These are phyloP conservation scores for Leptodactylus fallax DNA, from an alignment of 2,797 vertebrate species.

Conservation along the genomic window DNA sequence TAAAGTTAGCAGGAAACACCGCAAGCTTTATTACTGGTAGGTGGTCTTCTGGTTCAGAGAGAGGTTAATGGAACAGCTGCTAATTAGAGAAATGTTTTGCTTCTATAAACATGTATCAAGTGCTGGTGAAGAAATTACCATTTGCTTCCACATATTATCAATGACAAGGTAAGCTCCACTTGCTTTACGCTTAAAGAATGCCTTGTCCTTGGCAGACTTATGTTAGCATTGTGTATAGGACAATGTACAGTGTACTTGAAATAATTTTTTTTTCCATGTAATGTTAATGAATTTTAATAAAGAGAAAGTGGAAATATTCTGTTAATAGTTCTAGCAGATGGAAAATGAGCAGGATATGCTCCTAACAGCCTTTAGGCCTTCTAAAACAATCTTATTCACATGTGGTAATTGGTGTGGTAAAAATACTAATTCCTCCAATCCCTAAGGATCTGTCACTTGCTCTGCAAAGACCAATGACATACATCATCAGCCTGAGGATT, in stretches of 20 bases:
- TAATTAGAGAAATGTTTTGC: slow-evolving; percentile 57
- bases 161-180: not conserved
- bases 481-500: too few species aligned
- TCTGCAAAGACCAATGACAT: too few species aligned
- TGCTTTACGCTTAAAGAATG: not conserved
- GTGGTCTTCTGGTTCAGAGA: slow-evolving; percentile 59
- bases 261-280: not conserved
- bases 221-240: not conserved
- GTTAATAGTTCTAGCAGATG: not conserved
- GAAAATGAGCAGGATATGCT: too few species aligned
- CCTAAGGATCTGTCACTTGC: too few species aligned
- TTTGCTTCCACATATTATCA: slow-evolving; percentile 7
- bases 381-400: too few species aligned
- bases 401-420: too few species aligned
- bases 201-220: not conserved
- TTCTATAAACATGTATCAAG: slow-evolving; percentile 44
- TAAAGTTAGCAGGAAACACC: slow-evolving; percentile 60
- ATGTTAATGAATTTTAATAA: not conserved
- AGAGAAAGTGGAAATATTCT: not conserved
- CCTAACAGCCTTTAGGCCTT: too few species aligned
- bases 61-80: slow-evolving; percentile 66
- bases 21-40: slow-evolving; percentile 53
- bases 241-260: not conserved
- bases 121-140: slow-evolving; percentile 20
- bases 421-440: too few species aligned